phyloP scores from a whole-genome alignment of 1,140 invertebrate genomes.

The Myzus persicae region DNA sequence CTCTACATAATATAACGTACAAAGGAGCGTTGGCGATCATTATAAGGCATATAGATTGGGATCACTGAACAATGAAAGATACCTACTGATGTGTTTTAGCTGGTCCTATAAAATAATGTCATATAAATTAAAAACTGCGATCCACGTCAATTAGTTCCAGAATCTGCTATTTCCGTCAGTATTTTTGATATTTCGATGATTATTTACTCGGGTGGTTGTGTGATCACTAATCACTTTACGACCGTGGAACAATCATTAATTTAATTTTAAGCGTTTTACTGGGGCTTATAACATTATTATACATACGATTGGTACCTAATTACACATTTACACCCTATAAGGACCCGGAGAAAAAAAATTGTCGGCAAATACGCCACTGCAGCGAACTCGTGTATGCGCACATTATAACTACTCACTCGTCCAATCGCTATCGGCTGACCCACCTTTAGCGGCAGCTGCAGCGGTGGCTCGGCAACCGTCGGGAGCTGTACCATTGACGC shows the following conservation, averaged over 20 bases:
- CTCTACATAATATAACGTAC: too few species aligned
- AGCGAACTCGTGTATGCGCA: not conserved
- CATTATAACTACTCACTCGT: not conserved
- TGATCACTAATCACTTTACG: not conserved
- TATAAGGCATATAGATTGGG: not conserved
- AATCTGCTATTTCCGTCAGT: not conserved
- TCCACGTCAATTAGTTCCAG: not conserved
- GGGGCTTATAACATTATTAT: not conserved
- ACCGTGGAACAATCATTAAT: not conserved
- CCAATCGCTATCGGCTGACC: conserved; percentile 22
- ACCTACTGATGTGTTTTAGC: not conserved
- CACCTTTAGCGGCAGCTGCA: not conserved
- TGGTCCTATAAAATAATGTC: too few species aligned
- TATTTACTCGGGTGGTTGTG: not conserved
- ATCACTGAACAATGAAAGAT: not conserved
- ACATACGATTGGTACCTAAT: too few species aligned
- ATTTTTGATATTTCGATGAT: not conserved
- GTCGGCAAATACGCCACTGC: not conserved
- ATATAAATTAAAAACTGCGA: not conserved
- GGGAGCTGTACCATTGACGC: not conserved
- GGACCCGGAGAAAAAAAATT: not conserved
- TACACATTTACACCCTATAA: too few species aligned
- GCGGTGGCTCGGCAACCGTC: not conserved
- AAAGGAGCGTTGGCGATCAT: not conserved
- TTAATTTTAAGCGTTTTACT: not conserved